Evolutionary conservation across 2,888 invertebrate species (phyloP).

Genomic region (Himalopsyche anomala): DNA sequence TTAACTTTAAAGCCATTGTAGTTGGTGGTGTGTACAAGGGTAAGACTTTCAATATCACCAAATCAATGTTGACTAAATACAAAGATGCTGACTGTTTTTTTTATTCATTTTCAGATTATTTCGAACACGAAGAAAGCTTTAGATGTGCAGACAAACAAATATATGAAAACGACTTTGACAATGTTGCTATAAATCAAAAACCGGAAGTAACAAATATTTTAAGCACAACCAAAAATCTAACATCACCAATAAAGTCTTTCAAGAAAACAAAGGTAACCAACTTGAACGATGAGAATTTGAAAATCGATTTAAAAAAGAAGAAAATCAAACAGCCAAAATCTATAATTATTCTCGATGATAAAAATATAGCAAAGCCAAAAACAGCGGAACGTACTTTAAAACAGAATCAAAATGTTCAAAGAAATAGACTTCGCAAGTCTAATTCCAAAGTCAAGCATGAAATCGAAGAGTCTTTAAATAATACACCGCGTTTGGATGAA

Average conservation of each 20-base stretch:
- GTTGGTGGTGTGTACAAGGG: too few relatives aligned
- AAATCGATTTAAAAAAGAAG: background rate
- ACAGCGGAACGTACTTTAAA: background rate
- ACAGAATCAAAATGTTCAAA: slow-evolving; percentile 2
- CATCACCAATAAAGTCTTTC: background rate
- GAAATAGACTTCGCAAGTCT: slow-evolving; percentile 11
- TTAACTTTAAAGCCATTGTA: too few relatives aligned
- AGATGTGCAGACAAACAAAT: background rate
- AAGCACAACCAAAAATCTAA: slow-evolving; percentile 38
- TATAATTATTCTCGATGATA: background rate
- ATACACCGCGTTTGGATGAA: slow-evolving; percentile 17
- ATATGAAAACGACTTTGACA: background rate
- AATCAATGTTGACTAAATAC: too few relatives aligned
- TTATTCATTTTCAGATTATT: background rate
- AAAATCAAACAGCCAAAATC: slow-evolving; percentile 7
- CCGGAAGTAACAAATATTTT: background rate
- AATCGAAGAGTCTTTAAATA: slow-evolving; percentile 38
- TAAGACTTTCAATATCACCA: background rate
- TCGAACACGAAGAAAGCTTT: slow-evolving; percentile 21
- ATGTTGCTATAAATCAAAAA: background rate
- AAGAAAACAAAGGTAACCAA: background rate
- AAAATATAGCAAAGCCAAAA: background rate
- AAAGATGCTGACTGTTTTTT: background rate
- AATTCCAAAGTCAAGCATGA: slow-evolving; percentile 43
- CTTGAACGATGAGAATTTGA: background rate